Evolutionary conservation across 2,113 vertebrate species (phyloP), one percentile per base, ranked within the genome.

Genomic region (Manacus vitellinus): DNA sequence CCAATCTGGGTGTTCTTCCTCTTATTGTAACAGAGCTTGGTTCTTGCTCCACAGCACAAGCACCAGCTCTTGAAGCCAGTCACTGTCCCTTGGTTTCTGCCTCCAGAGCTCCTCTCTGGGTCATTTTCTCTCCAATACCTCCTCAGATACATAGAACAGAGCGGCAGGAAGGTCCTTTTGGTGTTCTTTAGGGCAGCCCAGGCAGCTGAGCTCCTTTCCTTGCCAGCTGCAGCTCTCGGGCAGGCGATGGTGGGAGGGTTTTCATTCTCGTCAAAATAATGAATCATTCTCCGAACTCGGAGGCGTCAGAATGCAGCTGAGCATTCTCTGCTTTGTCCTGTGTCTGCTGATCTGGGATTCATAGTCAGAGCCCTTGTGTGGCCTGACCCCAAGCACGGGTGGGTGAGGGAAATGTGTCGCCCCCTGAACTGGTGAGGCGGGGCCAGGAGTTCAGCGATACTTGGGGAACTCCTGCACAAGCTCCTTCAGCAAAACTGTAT

Each of bases 221-320:
- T 54, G 73, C 72, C 94, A 95, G 91, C 94, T 96, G 95, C 91
- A 83, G 91, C 88, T 84, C 75, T 82, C 72, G 46, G 56, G 59
- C 12, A 10, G 46, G 82, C 17, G 1, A 68, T 2, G 0, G 78
- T 83, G 94, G 95, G 94, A 96, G 95, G 92, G 79, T 25, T 74
- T 90, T 62, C 24, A 8, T 71, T 91, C 85, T 91, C 13, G 6
- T 76, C 3, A 11, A 67, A 94, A 97, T 82, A 95, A 95, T 96
- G 94, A 96, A 88, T 95, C 94, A 90, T 97, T 94, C 94, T 97
- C 67, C 44, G 4, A 90, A 67, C 55, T 88, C 8, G 19, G 86
- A 96, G 91, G 95, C 94, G 73, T 94, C 88, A 88, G 95, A 96
- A 94, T 19, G 51, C 88, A 94, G 91, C 92, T 95, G 91, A 94